Evolutionary conservation across 1,140 invertebrate genomes (phyloP), one percentile per base, ranked within the genome.

Genomic region (Hypsibius dujardini): DNA sequence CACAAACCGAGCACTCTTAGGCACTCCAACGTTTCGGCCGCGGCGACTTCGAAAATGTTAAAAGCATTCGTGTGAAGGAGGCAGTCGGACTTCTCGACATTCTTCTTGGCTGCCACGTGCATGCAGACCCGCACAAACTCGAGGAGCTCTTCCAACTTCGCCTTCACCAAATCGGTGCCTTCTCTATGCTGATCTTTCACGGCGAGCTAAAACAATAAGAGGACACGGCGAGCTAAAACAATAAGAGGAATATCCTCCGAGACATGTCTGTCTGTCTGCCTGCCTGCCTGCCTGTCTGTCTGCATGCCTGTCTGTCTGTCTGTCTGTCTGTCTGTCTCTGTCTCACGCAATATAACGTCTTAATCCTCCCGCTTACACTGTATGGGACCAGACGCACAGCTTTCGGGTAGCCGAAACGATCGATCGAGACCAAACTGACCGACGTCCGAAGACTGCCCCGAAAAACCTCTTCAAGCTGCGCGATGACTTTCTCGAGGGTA

Each of bases 381-480:
- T 56, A 56, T 12, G 50, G 50, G n/a, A 56, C n/a, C 7, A 56
- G 7, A 12, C n/a, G 50, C 7, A 56, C 50, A 12, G 7, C 50
- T n/a, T 56, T 56, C n/a, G 50, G 50, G 50, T 56, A 56, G 7
- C 50, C 50, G 50, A 56, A 56, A 7, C 50, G 50, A n/a, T 56
- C 50, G 50, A 56, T n/a, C n/a, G 50, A 56, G 50, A 56, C n/a
- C 50, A 56, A 56, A n/a, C 50, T 56, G n/a, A 56, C 50, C n/a
- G 50, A 56, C 7, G 50, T 56, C 50, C n/a, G 7, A 12, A 56
- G 50, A 12, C 50, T 56, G n/a, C 50, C n/a, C 7, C 50, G 50
- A 56, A 56, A 56, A n/a, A 56, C 50, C 7, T 56, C 50, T 56
- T 56, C 50, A 7, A 56, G n/a, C 7, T 56, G 50, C 7, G 50